phyloP scores from a whole-genome alignment of 2,797 vertebrate species.

The Catostomus latipinnis region DNA sequence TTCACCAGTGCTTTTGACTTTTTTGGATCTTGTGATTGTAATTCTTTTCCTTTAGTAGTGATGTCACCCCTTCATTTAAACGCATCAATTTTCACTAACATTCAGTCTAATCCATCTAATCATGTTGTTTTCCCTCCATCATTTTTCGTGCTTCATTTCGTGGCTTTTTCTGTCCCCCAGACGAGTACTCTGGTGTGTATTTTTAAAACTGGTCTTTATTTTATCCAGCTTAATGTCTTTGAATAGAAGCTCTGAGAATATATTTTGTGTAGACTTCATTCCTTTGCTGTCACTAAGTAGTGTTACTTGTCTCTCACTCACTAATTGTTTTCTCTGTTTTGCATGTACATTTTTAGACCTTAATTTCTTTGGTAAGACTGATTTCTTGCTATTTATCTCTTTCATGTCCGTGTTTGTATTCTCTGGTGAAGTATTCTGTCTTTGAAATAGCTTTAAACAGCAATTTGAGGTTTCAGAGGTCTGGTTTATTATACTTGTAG shows the following conservation, averaged over 20 bases:
- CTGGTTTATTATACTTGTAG: no score
- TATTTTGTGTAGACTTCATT: neutral
- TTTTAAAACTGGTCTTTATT: slow-evolving; percentile 48
- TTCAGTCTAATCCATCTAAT: slow-evolving; percentile 70
- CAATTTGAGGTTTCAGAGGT: neutral
- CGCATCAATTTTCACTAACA: slow-evolving; percentile 3
- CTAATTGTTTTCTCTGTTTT: slow-evolving; percentile 74
- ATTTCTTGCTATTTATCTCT: neutral
- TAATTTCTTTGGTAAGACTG: slow-evolving; percentile 90
- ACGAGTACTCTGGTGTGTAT: slow-evolving; percentile 97
- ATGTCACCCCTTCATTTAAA: neutral
- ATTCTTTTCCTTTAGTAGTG: neutral
- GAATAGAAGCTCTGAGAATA: neutral
- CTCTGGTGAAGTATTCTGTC: slow-evolving; percentile 32
- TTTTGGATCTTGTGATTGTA: neutral
- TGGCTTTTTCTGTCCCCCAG: slow-evolving; percentile 80
- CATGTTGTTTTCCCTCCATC: slow-evolving; percentile 71
- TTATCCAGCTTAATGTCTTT: neutral
- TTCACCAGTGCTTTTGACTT: neutral
- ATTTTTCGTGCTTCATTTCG: slow-evolving; percentile 76
- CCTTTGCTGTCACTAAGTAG: neutral
- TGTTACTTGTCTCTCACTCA: slow-evolving; percentile 57
- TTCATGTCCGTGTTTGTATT: slow-evolving; percentile 39
- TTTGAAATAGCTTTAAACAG: neutral
- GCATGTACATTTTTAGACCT: slow-evolving; percentile 82